phyloP scores from a whole-genome alignment of 2,888 invertebrate genomes.

The Dicyrtomina minuta region DNA sequence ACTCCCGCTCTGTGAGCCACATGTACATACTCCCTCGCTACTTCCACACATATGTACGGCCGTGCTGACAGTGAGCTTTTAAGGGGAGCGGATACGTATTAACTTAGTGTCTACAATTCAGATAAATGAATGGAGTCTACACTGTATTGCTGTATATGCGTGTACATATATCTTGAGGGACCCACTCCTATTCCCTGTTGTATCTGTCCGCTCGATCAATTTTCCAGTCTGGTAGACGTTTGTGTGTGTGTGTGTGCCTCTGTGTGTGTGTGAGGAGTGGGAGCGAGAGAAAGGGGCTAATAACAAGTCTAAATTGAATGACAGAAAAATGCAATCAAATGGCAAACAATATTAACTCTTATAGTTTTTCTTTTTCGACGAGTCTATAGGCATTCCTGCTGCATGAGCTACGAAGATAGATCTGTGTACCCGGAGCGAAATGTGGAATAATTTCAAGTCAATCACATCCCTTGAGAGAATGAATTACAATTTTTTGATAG shows the following conservation, averaged over 20 bases:
- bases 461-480: too few relatives aligned
- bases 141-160: too few relatives aligned
- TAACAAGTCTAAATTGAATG: conserved; percentile 4
- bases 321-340: conserved; percentile 14
- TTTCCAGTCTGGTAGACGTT: conserved; percentile 7
- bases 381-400: too few relatives aligned
- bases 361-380: background rate
- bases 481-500: too few relatives aligned
- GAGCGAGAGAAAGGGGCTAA: background rate
- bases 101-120: background rate
- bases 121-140: too few relatives aligned
- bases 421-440: too few relatives aligned
- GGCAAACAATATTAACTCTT: conserved; percentile 2
- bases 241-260: too few relatives aligned
- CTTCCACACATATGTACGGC: background rate
- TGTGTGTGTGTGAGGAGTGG: too few relatives aligned
- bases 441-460: too few relatives aligned
- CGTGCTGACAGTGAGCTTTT: background rate
- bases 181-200: too few relatives aligned
- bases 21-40: background rate
- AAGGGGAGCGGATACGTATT: background rate
- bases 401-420: too few relatives aligned
- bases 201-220: conserved; percentile 11
- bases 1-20: background rate
- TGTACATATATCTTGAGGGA: too few relatives aligned